Evolutionary conservation across 2,113 vertebrate species (phyloP).

Genomic region (Burhinus oedicnemus): DNA sequence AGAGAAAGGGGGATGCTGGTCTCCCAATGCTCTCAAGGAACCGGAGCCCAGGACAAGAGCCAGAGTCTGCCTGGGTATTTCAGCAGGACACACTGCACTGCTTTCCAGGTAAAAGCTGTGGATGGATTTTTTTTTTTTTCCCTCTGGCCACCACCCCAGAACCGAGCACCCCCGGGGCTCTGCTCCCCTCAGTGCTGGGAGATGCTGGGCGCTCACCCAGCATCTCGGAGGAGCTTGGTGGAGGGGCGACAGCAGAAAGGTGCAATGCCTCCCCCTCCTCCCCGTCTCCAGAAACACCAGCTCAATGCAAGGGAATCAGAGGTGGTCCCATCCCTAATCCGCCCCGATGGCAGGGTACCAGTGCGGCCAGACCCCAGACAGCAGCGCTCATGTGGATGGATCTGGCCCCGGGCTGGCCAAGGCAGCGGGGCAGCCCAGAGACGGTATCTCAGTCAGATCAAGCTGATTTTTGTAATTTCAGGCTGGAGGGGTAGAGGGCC

Average conservation of each 20-base stretch:
- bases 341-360: fast-evolving
- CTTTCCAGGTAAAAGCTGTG: background rate
- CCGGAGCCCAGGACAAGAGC: background rate
- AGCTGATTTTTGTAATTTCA: background rate
- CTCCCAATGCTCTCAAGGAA: fast-evolving
- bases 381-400: fast-evolving
- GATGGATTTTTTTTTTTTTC: background rate
- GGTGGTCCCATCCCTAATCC: background rate
- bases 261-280: background rate
- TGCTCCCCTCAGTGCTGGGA: background rate
- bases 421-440: background rate
- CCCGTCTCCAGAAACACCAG: fast-evolving
- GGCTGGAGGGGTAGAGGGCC: background rate
- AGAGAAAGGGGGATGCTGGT: background rate
- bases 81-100: background rate
- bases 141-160: background rate
- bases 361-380: background rate
- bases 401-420: background rate
- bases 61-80: background rate
- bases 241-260: fast-evolving
- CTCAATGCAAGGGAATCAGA: background rate
- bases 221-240: background rate
- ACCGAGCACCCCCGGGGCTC: background rate
- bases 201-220: background rate
- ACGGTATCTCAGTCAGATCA: background rate